Percentiles rank a stretch among this genome's conserved stretches.
phyloP scores from a whole-genome alignment of 2,888 invertebrate species.

The Dichetophora obliterata region DNA sequence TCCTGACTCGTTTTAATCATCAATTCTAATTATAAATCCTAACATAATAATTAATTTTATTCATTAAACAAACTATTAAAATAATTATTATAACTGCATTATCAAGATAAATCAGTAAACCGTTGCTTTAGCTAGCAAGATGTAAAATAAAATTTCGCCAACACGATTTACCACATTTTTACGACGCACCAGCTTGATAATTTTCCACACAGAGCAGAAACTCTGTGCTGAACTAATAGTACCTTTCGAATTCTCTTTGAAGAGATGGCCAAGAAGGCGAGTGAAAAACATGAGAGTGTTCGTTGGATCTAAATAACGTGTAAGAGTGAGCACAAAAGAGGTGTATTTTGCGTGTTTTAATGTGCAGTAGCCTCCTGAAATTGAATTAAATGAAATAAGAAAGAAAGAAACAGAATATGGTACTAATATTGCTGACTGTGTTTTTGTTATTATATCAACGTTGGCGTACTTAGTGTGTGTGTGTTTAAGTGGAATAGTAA shows the following conservation, averaged over 20 bases:
- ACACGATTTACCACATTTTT: conserved; percentile 19
- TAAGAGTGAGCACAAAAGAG: background rate
- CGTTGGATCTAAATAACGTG: background rate
- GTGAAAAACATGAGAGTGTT: background rate
- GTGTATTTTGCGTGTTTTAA: background rate
- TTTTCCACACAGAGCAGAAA: background rate
- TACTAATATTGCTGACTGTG: background rate
- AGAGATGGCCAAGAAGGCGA: background rate
- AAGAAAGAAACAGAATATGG: background rate
- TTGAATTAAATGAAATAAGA: background rate
- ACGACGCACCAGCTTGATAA: background rate
- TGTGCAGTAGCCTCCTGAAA: background rate
- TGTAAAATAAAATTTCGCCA: no score
- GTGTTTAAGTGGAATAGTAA: no score
- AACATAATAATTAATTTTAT: background rate
- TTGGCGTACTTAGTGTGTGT: no score
- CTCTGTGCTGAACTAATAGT: background rate
- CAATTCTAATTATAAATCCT: background rate
- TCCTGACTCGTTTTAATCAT: background rate
- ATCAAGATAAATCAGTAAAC: background rate
- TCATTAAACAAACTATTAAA: background rate
- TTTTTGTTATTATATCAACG: background rate
- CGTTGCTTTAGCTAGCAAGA: no score
- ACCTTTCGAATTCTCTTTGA: background rate
- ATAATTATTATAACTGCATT: background rate